Evolutionary conservation across 2,888 invertebrate genomes (phyloP).

Genomic region (Archips crataeganus): DNA sequence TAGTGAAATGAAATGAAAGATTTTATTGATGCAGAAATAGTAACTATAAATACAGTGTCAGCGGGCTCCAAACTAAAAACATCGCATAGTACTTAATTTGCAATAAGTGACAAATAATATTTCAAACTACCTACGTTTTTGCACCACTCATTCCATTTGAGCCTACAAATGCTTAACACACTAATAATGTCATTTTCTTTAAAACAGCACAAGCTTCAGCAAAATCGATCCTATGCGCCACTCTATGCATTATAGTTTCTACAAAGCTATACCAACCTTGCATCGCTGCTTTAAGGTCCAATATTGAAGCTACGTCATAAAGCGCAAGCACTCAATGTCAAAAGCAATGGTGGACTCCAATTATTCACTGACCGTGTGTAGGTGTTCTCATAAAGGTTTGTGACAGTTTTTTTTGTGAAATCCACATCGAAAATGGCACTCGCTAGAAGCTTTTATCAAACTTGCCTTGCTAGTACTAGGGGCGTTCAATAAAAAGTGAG

Average conservation of each 20-base stretch:
- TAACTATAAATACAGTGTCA: too few relatives aligned
- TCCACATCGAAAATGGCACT: neutral
- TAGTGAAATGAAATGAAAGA: too few relatives aligned
- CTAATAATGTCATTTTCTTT: neutral
- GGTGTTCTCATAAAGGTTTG: neutral
- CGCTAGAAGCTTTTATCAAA: too few relatives aligned
- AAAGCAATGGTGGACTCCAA: neutral
- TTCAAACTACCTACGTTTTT: neutral
- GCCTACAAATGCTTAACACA: neutral
- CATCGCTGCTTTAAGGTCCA: neutral
- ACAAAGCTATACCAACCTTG: neutral
- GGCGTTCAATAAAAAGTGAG: too few relatives aligned
- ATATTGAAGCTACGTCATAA: neutral
- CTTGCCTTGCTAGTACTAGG: too few relatives aligned
- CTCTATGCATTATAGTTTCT: neutral
- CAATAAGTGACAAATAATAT: too few relatives aligned
- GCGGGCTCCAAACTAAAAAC: too few relatives aligned
- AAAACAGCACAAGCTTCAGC: neutral
- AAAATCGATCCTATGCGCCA: neutral
- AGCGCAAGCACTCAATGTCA: constrained; percentile 7
- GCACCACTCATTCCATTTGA: neutral
- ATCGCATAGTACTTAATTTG: too few relatives aligned
- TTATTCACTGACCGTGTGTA: neutral
- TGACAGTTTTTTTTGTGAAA: neutral
- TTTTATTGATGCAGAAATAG: too few relatives aligned